These are phyloP conservation scores for Cryptocheilus praepositus DNA, from an alignment of 2,888 invertebrate genomes.

Conservation along the genomic window DNA sequence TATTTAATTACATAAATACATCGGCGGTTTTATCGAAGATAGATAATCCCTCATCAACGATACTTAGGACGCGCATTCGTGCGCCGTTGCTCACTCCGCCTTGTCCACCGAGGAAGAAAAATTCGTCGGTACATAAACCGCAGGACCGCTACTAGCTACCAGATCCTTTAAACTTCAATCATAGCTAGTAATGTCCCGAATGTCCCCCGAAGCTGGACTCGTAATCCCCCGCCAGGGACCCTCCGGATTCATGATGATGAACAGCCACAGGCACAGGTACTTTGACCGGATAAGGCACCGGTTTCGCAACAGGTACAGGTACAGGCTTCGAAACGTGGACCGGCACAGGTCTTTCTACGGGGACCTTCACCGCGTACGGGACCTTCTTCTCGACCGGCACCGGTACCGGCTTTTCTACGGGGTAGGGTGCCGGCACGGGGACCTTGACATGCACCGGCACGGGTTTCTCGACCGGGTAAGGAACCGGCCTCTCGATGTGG, in stretches of 20 bases:
- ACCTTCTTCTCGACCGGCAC: slow-evolving; percentile 78
- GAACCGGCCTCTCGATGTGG: slow-evolving; percentile 79
- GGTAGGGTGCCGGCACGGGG: slow-evolving; percentile 66
- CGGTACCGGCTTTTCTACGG: slow-evolving; percentile 68
- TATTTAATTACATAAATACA: slow-evolving; percentile 4
- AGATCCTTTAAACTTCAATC: too few relatives aligned
- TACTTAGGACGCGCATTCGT: too few relatives aligned
- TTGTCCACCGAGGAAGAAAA: too few relatives aligned
- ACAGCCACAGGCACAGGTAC: slow-evolving; percentile 82
- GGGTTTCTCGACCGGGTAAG: slow-evolving; percentile 86
- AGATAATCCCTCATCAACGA: too few relatives aligned
- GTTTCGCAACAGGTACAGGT: slow-evolving; percentile 70
- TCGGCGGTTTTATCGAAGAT: not conserved
- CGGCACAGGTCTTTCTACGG: slow-evolving; percentile 75
- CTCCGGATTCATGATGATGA: slow-evolving; percentile 67
- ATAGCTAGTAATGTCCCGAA: too few relatives aligned
- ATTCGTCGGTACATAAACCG: too few relatives aligned
- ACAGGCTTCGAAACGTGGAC: slow-evolving; percentile 70
- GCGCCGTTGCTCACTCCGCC: too few relatives aligned
- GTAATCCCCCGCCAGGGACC: slow-evolving; percentile 39
- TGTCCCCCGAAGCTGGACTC: slow-evolving; percentile 47
- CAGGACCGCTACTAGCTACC: too few relatives aligned
- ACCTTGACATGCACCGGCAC: slow-evolving; percentile 84
- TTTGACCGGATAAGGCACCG: slow-evolving; percentile 83
- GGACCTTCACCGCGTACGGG: slow-evolving; percentile 79